Base-by-base conservation (phyloP, 2,113 vertebrate genomes). In the Neoarius graeffei region DNA sequence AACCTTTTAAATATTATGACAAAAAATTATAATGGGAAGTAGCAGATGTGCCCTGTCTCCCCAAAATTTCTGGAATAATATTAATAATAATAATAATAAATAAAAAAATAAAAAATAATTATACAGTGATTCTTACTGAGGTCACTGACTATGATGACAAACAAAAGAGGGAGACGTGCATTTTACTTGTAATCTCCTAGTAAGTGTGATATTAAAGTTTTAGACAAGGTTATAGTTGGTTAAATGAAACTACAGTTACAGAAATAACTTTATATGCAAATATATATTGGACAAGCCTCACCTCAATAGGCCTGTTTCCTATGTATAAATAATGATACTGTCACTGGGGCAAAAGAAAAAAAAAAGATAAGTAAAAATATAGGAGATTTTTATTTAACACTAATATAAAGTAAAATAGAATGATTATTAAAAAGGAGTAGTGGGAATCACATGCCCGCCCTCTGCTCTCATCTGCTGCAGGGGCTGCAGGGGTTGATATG, bases 391-490 rank as follows among this genome's bases (percentile, higher is more conserved):
- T 76, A 86, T 83, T 86, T 56, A 83, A 87, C 85, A 85, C 81
- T 89, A 89, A 74, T 35, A 89, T 60, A 60, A 85, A 77, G 62
- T 27, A 86, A 87, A 90, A 73, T 52, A 35, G 77, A n/a, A 84
- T 86, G 66, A 88, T 87, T 88, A 88, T 89, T 84, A 89, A 87
- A 90, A 85, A 60, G 27, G 84, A 83, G 84, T 89, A 90, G 88
- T 89, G 92, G 90, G 88, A 89, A 89, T 76, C 83, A 89, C 86
- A 90, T 92, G 90, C 92, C 93, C 92, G 7, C 52, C 66, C 50
- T 88, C 91, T 94, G 92, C 93, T 94, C 92, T 90, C 92, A 88
- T 94, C 91, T 42, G 42, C 42, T 42, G 42, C 42, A 90, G 89
- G 92, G 91, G 83, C 93, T 94, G 90, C 80, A 81, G 89, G 89